Conservation (phyloP, 2,888 invertebrate genomes). For the Hyles lineata region DNA sequence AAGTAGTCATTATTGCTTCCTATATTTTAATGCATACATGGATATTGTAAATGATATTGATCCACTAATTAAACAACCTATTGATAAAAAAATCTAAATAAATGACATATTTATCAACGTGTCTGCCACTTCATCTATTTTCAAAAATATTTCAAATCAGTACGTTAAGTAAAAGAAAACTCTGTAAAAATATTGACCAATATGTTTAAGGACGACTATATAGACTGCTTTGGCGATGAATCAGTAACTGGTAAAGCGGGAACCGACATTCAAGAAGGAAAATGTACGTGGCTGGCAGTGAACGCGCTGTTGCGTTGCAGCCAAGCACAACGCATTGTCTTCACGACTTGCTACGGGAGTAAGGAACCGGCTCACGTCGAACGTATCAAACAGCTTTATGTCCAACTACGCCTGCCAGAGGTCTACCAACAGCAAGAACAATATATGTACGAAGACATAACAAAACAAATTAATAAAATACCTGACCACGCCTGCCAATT, state of each 20-base stretch:
- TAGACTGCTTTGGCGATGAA: constrained; percentile 94
- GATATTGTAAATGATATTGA: no score
- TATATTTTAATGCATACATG: no score
- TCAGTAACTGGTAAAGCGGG: constrained; percentile 93
- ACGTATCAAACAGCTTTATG: constrained; percentile 66
- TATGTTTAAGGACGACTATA: constrained; percentile 88
- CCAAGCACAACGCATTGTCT: constrained; percentile 83
- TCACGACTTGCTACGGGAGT: constrained; percentile 90
- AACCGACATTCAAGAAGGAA: constrained; percentile 96
- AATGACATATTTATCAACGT: no score
- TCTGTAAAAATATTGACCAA: no score
- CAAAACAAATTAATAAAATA: constrained; percentile 50
- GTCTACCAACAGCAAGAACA: constrained; percentile 90
- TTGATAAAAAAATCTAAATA: no score
- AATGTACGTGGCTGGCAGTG: constrained; percentile 96
- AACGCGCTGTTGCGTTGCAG: constrained; percentile 90
- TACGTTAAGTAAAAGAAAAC: background rate
- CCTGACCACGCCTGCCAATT: constrained; percentile 80
- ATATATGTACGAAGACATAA: constrained; percentile 88
- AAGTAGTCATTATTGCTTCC: no score
- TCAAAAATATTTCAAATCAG: background rate
- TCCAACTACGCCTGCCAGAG: constrained; percentile 88
- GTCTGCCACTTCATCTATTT: no score
- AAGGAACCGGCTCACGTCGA: constrained; percentile 87
- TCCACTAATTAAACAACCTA: no score